Evolutionary conservation across 23 tunicate genomes (phyloP).

Genomic region (Corella eumyota): DNA sequence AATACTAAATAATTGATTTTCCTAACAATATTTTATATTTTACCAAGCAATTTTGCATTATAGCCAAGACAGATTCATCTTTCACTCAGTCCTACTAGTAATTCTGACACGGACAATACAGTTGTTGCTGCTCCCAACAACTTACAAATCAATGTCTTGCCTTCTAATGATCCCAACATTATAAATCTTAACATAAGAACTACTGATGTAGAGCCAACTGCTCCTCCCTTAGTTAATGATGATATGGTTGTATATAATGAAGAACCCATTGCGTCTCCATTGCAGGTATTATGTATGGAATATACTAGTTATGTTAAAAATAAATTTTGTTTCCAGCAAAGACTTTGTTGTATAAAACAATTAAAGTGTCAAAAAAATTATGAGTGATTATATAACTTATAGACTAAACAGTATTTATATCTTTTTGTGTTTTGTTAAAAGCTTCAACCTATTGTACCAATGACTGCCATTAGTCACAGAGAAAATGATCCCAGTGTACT

Average conservation of each 20-base stretch:
- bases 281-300: not conserved
- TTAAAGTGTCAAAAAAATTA: too few species aligned
- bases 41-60: too few species aligned
- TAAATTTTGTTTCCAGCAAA: too few species aligned
- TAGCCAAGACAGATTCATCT: constrained; percentile 65
- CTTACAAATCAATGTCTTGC: constrained; percentile 69
- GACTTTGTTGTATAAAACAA: too few species aligned
- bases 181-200: constrained; percentile 56
- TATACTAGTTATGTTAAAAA: not conserved
- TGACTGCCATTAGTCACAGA: constrained; percentile 24
- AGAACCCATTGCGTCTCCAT: constrained; percentile 3
- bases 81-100: constrained; percentile 19
- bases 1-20: too few species aligned
- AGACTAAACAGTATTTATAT: too few species aligned
- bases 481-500: not conserved
- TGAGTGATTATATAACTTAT: too few species aligned
- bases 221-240: not conserved
- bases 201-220: constrained; percentile 7
- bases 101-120: constrained; percentile 14
- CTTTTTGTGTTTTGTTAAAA: constrained; percentile 4
- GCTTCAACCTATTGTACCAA: constrained; percentile 35
- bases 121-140: constrained; percentile 18
- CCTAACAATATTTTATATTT: too few species aligned
- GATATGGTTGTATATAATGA: not conserved
- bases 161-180: constrained; percentile 83